These are phyloP conservation scores for Sus cebifrons DNA, from an alignment of 2,797 vertebrate genomes.

Conservation along the genomic window DNA sequence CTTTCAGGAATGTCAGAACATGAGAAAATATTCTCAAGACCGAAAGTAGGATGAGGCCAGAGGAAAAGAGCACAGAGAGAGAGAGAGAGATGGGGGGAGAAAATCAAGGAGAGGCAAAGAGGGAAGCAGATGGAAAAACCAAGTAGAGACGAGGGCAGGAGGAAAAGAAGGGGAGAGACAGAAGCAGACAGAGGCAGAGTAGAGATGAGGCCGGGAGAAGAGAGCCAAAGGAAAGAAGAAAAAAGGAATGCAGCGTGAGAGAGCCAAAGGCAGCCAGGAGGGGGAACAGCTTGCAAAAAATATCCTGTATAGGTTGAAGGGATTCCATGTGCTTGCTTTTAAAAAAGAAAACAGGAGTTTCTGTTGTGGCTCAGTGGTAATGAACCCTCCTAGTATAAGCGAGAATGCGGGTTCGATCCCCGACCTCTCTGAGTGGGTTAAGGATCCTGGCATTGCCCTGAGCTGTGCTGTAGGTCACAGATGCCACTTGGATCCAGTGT, in stretches of 20 bases:
- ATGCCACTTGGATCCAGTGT: no score
- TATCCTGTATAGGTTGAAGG: neutral
- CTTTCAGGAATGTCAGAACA: constrained; percentile 44
- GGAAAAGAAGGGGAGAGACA: neutral
- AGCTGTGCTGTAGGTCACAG: no score
- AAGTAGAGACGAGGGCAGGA: neutral
- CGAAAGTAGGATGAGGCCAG: neutral
- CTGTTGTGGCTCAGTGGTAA: no score
- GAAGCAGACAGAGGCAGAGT: neutral
- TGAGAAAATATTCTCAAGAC: constrained; percentile 22
- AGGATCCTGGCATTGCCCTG: no score
- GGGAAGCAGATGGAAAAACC: neutral
- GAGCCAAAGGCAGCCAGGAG: neutral
- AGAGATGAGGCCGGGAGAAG: neutral
- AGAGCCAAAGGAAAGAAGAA: neutral
- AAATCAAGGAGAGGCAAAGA: neutral
- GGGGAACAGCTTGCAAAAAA: neutral
- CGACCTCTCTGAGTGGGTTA: no score
- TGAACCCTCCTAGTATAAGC: no score
- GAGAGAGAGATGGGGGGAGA: neutral
- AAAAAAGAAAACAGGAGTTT: neutral
- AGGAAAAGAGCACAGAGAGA: neutral
- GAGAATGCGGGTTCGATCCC: no score
- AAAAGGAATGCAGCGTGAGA: neutral
- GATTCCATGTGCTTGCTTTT: constrained; percentile 49